Evolutionary conservation across 2,113 vertebrate genomes (phyloP).

Genomic region (Arothron firmamentum): DNA sequence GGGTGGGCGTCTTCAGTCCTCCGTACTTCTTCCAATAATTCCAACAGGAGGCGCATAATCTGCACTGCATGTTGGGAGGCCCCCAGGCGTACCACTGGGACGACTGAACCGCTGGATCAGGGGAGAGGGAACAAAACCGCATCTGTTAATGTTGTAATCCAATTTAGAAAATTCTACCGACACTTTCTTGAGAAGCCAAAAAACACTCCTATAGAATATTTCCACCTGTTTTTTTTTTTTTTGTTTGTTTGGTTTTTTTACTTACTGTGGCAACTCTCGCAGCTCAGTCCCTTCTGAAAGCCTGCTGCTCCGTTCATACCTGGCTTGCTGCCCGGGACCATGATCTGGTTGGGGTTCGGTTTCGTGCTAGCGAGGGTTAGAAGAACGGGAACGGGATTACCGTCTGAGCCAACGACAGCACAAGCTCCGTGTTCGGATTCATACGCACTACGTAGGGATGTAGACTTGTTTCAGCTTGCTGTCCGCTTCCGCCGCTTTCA

Average conservation of each 20-base stretch:
- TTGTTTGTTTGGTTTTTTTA: constrained; percentile 17
- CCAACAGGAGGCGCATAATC: constrained; percentile 93
- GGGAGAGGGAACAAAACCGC: not conserved
- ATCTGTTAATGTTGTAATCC: too few relatives aligned
- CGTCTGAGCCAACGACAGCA: not conserved
- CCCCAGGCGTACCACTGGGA: constrained; percentile 96
- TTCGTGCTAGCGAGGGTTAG: constrained; percentile 76
- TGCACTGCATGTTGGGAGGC: constrained; percentile 95
- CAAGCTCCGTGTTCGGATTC: not conserved
- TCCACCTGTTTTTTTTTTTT: not conserved
- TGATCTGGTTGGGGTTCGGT: constrained; percentile 93
- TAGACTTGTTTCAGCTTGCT: constrained; percentile 94
- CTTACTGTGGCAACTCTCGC: constrained; percentile 95
- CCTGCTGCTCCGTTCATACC: constrained; percentile 87
- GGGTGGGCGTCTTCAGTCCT: constrained; percentile 90
- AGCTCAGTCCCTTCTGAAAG: constrained; percentile 90
- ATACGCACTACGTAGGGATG: constrained; percentile 92
- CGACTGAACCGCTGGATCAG: constrained; percentile 81
- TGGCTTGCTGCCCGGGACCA: constrained; percentile 85
- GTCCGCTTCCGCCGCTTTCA: constrained; percentile 92
- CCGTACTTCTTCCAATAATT: constrained; percentile 98
- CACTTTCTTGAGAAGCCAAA: too few relatives aligned
- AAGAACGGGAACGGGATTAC: not conserved
- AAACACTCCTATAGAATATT: not conserved
- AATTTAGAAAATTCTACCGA: too few relatives aligned